Evolutionary conservation across 2,797 vertebrate species (phyloP).

Genomic region (Selene dorsalis): DNA sequence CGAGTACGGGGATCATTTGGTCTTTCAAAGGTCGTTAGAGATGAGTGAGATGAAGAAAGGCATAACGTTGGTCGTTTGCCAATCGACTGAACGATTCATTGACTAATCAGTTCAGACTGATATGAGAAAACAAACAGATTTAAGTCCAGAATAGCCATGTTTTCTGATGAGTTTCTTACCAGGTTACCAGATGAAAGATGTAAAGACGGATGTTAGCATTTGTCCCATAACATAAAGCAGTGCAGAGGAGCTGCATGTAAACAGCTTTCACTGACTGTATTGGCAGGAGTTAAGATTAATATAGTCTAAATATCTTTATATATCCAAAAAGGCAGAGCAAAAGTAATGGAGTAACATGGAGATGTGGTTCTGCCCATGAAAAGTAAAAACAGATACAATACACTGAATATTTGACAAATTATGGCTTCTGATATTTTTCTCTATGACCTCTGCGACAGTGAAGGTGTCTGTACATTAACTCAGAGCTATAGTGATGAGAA

Average conservation of each 20-base stretch:
- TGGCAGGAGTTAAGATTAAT: neutral
- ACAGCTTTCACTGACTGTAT: neutral
- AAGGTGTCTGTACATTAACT: too few relatives aligned
- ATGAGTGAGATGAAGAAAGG: neutral
- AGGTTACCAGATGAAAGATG: neutral
- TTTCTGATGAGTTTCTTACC: neutral
- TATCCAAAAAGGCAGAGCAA: neutral
- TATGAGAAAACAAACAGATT: neutral
- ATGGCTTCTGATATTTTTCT: neutral
- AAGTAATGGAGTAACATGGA: neutral
- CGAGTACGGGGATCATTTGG: neutral
- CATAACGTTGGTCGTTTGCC: too few relatives aligned
- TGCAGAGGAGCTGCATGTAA: neutral
- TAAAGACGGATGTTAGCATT: neutral
- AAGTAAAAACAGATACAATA: neutral
- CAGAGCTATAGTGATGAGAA: neutral
- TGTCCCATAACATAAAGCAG: neutral
- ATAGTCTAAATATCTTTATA: neutral
- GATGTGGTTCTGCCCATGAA: neutral
- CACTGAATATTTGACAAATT: neutral
- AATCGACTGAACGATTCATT: neutral
- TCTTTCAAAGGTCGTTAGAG: neutral
- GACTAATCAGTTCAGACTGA: neutral
- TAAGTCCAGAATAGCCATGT: neutral
- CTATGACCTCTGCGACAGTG: too few relatives aligned